Evolutionary conservation across 2,113 vertebrate genomes (phyloP).

Genomic region (Leptodactylus fuscus): DNA sequence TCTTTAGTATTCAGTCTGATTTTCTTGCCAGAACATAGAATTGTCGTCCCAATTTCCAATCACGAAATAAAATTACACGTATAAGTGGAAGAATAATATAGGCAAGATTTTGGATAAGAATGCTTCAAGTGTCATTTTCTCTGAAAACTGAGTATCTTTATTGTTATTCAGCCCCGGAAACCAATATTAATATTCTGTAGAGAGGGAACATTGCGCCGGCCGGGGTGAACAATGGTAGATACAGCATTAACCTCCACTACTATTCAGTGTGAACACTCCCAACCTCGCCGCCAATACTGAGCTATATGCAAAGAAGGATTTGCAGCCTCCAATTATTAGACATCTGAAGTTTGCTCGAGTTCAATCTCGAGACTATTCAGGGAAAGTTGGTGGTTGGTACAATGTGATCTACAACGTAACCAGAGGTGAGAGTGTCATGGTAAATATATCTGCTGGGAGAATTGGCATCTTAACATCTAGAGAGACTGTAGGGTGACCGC

Average conservation of each 20-base stretch:
- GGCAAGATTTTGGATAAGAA: slow-evolving; percentile 39
- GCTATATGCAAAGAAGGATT: background rate
- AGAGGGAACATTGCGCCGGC: slow-evolving; percentile 6
- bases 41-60: slow-evolving; percentile 38
- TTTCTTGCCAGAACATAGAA: slow-evolving; percentile 42
- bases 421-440: background rate
- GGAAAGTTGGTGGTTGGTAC: background rate
- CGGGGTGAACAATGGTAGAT: background rate
- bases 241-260: background rate
- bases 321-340: background rate
- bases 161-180: slow-evolving; percentile 24
- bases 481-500: no score
- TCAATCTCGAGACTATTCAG: background rate
- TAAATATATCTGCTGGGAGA: background rate
- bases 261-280: background rate
- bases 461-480: background rate
- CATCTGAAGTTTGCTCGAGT: background rate
- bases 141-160: slow-evolving; percentile 35
- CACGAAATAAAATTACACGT: slow-evolving; percentile 39
- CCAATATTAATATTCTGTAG: slow-evolving; percentile 37
- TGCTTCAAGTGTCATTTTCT: slow-evolving; percentile 47
- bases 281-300: background rate
- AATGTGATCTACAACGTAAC: background rate
- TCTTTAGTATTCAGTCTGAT: slow-evolving; percentile 42
- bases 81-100: slow-evolving; percentile 45